Evolutionary conservation across 2,888 invertebrate genomes (phyloP), one percentile per base, ranked within the genome.

Genomic region (Drosophila anceps): DNA sequence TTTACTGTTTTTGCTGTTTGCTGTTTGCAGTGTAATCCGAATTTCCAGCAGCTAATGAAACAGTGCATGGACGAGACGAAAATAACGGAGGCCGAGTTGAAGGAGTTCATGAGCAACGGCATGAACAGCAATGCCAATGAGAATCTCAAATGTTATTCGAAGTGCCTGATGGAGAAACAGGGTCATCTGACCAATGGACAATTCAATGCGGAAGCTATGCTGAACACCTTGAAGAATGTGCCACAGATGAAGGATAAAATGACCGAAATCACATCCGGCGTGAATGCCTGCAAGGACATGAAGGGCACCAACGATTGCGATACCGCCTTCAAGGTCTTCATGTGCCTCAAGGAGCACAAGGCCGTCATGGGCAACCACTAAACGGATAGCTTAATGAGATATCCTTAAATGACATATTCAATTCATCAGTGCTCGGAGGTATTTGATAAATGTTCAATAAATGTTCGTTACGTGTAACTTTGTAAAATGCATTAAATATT

Each of bases 291-390:
- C 72, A 92, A 90, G 69, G 71, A 73, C 51, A 66, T 80, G 0
- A 92, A 82, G 64, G 92, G 91, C 15, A 60, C 69, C 43, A 88
- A 88, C 24, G 91, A 89, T 27, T 92, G 92, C 58, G 92, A 92
- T 53, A 91, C 88, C 0, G 87, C 92, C 12, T 92, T 81, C 64
- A 87, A 85, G 69, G 57, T 92, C n/a, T 81, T 78, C 33, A 87
- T 85, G 82, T 92, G 92, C 71, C 76, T 91, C 3, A 71, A 76
- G 58, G 86, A 91, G 61, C 76, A 82, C 65, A 86, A 91, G 65
- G 60, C 72, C 7, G 12, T 51, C 7, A 63, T 55, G 13, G 59
- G 33, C 27, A 48, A 64, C 35, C 77, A 81, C 12, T 77, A 63
- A 50, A 0, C 9, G 27, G 27, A 13, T n/a, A 18, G 24, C 29